Evolutionary conservation across 2,888 invertebrate species (phyloP).

Genomic region (Mantis religiosa): DNA sequence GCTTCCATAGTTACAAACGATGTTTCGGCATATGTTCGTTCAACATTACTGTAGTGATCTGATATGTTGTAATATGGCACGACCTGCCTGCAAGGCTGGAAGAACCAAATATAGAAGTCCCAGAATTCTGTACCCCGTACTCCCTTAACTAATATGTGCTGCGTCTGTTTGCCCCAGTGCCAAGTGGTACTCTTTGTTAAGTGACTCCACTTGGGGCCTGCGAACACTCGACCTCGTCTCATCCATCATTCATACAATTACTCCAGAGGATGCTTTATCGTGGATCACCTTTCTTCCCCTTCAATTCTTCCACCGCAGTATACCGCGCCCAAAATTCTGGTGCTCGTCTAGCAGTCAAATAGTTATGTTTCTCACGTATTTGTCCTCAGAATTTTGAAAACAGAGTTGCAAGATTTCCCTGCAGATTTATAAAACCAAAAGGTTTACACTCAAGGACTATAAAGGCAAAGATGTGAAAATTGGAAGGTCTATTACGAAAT

Average conservation of each 20-base stretch:
- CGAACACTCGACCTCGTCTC: background rate
- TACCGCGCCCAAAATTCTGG: too few relatives aligned
- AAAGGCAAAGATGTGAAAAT: too few relatives aligned
- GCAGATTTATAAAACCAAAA: too few relatives aligned
- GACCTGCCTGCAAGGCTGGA: background rate
- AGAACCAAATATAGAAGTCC: background rate
- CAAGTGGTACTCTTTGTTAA: background rate
- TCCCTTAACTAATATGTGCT: background rate
- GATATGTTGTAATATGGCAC: background rate
- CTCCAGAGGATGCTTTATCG: background rate
- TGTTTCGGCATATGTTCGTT: too few relatives aligned
- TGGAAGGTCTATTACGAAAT: too few relatives aligned
- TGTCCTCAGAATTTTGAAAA: too few relatives aligned
- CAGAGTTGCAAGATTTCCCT: too few relatives aligned
- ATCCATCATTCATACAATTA: background rate
- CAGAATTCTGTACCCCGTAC: background rate
- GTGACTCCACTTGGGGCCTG: background rate
- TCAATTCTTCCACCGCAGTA: background rate
- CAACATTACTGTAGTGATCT: too few relatives aligned
- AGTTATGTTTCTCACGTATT: too few relatives aligned
- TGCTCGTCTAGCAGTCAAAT: too few relatives aligned
- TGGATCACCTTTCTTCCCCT: background rate
- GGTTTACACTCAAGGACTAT: too few relatives aligned
- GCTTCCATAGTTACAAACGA: too few relatives aligned
- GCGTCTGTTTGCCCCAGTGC: background rate